These are phyloP conservation scores for Macrosoma leucophasiata DNA, from an alignment of 2,888 invertebrate genomes.

Conservation along the genomic window DNA sequence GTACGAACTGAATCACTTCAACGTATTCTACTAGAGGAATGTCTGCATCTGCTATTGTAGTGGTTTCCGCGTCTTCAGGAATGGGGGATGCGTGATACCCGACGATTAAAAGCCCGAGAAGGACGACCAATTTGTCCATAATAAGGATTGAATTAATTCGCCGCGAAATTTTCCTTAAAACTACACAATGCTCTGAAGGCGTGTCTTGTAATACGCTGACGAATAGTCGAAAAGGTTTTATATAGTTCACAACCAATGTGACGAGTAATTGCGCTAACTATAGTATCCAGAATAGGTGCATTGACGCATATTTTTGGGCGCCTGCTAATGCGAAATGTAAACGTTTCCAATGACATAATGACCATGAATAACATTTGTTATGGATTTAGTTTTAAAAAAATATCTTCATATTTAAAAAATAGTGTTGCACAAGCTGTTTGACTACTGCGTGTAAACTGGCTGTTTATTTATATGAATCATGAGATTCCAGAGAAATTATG, in stretches of 20 bases:
- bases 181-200: no score
- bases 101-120: no score
- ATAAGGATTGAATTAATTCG: no score
- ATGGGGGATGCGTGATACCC: constrained; percentile 44
- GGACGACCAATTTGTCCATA: no score
- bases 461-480: no score
- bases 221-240: constrained; percentile 44
- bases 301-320: constrained; percentile 44
- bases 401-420: no score
- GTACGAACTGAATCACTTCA: constrained; percentile 46
- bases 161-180: no score
- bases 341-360: constrained; percentile 65
- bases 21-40: constrained; percentile 39
- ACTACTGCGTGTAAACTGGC: constrained; percentile 2
- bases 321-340: constrained; percentile 45
- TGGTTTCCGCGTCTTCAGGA: constrained; percentile 32
- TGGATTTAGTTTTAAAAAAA: no score
- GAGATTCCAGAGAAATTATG: no score
- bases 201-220: constrained; percentile 30
- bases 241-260: constrained; percentile 31
- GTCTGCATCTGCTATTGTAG: constrained; percentile 35
- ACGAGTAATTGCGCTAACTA: constrained; percentile 54
- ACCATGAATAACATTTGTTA: constrained; percentile 59
- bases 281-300: constrained; percentile 52
- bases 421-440: no score